A percentile compares a stretch with the other conserved stretches of the same genome.
These are phyloP conservation scores for Clivina fossor DNA, from an alignment of 2,888 invertebrate genomes.

Conservation along the genomic window DNA sequence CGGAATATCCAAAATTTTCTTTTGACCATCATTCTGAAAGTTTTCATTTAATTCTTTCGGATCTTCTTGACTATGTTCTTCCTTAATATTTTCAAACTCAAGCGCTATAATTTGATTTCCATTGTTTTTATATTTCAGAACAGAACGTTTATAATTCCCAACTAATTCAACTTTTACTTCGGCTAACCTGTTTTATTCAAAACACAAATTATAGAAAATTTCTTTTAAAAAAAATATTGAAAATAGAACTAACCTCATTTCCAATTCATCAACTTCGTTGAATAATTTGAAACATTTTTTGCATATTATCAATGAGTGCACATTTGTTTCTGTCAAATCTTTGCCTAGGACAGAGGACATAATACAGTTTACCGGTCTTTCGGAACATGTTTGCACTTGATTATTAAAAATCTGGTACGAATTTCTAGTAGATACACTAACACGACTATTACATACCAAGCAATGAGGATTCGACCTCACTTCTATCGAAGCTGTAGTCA, in stretches of 20 bases:
- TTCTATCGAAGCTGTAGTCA: constrained; percentile 42
- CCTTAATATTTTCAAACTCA: constrained; percentile 37
- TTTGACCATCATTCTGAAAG: constrained; percentile 43
- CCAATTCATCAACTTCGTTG: constrained; percentile 63
- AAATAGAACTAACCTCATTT: constrained; percentile 51
- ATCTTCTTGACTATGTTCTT: constrained; percentile 42
- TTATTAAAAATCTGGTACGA: constrained; percentile 58
- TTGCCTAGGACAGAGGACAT: constrained; percentile 56
- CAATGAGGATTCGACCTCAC: constrained; percentile 54
- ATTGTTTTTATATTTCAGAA: constrained; percentile 46
- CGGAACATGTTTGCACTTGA: constrained; percentile 48
- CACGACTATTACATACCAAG: constrained; percentile 63
- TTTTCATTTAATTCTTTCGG: constrained; percentile 40
- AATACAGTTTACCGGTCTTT: constrained; percentile 47
- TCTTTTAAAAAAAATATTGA: background rate
- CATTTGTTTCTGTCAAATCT: constrained; percentile 56
- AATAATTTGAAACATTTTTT: constrained; percentile 67
- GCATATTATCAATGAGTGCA: constrained; percentile 63
- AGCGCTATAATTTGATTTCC: constrained; percentile 12
- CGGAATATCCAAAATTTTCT: constrained; percentile 51
- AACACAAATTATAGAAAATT: constrained; percentile 14
- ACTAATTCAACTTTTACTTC: constrained; percentile 59
- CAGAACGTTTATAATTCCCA: constrained; percentile 55
- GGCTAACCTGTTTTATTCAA: constrained; percentile 47
- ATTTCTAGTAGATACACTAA: constrained; percentile 58